A percentile compares a stretch with the other conserved stretches of the same genome.
Conservation (phyloP, 2,797 vertebrate species). For the Choloepus didactylus region DNA sequence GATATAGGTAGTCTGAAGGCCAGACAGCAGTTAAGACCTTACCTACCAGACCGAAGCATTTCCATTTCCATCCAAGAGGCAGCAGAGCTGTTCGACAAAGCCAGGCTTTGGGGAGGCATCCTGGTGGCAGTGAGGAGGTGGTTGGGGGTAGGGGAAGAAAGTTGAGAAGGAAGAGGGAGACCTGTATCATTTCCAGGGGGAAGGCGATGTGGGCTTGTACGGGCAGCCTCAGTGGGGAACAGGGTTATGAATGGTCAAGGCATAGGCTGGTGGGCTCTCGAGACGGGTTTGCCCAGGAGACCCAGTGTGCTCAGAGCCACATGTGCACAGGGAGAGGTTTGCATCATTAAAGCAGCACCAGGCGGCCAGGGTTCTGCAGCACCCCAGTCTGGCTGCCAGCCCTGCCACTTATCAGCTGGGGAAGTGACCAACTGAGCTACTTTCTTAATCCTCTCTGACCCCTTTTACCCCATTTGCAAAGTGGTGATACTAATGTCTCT, state of each 20-base stretch:
- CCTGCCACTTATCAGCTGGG: background rate
- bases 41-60: background rate
- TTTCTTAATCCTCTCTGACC: background rate
- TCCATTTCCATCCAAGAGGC: background rate
- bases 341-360: rapidly evolving
- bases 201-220: background rate
- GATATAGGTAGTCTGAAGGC: background rate
- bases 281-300: background rate
- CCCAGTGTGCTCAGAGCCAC: rapidly evolving
- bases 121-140: background rate
- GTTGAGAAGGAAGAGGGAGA: background rate
- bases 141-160: background rate
- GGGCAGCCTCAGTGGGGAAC: background rate
- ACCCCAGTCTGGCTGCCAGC: background rate
- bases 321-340: background rate
- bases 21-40: background rate
- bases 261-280: rapidly evolving
- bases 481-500: rapidly evolving
- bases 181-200: background rate
- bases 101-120: background rate
- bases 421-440: background rate
- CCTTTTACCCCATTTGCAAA: background rate
- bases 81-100: background rate
- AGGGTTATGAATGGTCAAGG: rapidly evolving
- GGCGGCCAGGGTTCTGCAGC: background rate